Conservation (phyloP, 2,888 invertebrate genomes). For the Escarpia spicata region DNA sequence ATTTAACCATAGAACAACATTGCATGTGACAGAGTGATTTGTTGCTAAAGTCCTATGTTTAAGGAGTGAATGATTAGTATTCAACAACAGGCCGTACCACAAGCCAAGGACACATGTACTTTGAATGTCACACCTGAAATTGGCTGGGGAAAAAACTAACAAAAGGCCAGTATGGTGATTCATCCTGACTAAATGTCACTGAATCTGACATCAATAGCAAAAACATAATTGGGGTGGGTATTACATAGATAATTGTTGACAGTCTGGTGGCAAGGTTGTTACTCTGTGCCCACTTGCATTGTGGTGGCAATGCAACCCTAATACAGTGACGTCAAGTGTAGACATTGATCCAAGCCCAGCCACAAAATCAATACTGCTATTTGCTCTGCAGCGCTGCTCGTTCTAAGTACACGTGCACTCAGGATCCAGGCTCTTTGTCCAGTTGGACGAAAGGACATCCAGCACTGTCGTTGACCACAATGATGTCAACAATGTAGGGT, state of each 20-base stretch:
- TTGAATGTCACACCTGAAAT: background rate
- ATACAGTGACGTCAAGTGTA: background rate
- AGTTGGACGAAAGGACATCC: background rate
- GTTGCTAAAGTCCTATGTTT: no score
- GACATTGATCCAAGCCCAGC: background rate
- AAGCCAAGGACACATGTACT: background rate
- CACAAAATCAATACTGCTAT: background rate
- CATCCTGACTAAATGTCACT: background rate
- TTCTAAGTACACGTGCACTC: background rate
- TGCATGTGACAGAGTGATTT: no score
- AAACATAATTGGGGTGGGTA: background rate
- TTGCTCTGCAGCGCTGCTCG: background rate
- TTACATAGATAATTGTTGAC: background rate
- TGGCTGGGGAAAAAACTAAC: background rate
- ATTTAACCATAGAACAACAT: no score
- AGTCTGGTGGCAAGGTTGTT: background rate
- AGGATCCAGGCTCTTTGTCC: background rate
- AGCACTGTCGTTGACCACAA: background rate
- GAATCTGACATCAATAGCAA: background rate
- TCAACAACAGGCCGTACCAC: no score
- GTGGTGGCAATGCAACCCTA: background rate
- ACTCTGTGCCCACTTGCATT: background rate
- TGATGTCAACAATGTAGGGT: background rate
- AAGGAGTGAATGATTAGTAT: no score
- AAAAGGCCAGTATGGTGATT: background rate